phyloP scores from a whole-genome alignment of 2,113 vertebrate genomes.

The Pelvicachromis taeniatus region DNA sequence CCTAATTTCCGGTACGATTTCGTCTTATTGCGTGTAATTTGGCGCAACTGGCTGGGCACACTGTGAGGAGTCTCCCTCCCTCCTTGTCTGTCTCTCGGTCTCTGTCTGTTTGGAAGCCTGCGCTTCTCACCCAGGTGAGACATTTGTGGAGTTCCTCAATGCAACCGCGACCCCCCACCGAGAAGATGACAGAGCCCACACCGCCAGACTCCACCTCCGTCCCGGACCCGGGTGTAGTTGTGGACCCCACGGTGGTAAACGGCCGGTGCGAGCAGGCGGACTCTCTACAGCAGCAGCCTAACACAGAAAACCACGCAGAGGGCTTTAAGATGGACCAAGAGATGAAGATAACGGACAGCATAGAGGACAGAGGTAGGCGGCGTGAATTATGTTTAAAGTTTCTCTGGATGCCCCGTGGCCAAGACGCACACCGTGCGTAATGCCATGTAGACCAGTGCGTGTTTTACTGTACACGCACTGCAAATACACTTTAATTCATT shows the following conservation, averaged over 20 bases:
- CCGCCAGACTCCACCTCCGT: conserved; percentile 61
- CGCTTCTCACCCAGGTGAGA: conserved; percentile 67
- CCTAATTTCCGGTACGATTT: conserved; percentile 5
- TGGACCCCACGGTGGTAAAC: conserved; percentile 66
- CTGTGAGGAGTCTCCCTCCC: neutral
- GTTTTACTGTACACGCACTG: neutral
- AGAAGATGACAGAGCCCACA: conserved; percentile 67
- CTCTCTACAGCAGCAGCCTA: conserved; percentile 9
- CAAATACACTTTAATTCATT: neutral
- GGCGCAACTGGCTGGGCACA: conserved; percentile 5
- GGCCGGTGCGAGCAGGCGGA: conserved; percentile 59
- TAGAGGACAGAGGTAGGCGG: conserved; percentile 66
- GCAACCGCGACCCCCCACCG: conserved; percentile 10
- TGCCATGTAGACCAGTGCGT: neutral
- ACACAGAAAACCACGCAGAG: conserved; percentile 14
- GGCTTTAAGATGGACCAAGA: conserved; percentile 70
- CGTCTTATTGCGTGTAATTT: neutral
- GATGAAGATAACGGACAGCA: conserved; percentile 74
- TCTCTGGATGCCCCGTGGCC: neutral
- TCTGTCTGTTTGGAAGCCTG: neutral
- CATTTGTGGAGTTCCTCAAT: conserved; percentile 44
- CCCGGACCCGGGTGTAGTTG: conserved; percentile 63
- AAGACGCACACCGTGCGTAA: conserved; percentile 2
- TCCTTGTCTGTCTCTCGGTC: neutral
- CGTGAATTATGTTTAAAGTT: neutral